Conservation (phyloP, 2,797 vertebrate genomes). For the Rhodeus uyekii region DNA sequence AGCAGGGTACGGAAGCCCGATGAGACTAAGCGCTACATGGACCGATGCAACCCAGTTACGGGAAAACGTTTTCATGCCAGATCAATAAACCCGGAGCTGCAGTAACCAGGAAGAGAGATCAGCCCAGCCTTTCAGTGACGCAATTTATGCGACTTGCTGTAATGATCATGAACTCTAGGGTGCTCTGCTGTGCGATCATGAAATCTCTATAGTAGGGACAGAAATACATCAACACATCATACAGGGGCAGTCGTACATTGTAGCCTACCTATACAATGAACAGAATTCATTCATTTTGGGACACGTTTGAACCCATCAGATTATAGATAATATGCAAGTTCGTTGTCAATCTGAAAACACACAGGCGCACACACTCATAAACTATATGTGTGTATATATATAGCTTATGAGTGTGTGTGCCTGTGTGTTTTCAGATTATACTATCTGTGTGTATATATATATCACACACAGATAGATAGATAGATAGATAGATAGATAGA, state of each 20-base stretch:
- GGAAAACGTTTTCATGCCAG: conserved; percentile 63
- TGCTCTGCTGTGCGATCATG: background rate
- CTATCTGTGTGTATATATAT: too few species aligned
- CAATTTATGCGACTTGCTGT: conserved; percentile 21
- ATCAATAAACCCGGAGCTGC: background rate
- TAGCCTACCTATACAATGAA: background rate
- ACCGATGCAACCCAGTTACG: conserved; percentile 59
- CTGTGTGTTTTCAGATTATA: too few species aligned
- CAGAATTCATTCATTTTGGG: background rate
- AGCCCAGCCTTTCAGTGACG: background rate
- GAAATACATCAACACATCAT: too few species aligned
- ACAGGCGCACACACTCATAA: too few species aligned
- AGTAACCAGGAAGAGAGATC: conserved; percentile 68
- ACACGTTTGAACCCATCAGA: background rate
- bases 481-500: too few species aligned
- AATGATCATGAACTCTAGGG: background rate
- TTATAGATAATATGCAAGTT: background rate
- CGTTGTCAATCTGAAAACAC: background rate
- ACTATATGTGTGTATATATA: too few species aligned
- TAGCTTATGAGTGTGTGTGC: too few species aligned
- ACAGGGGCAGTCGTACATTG: background rate
- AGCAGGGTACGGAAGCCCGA: conserved; percentile 62
- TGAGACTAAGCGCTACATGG: conserved; percentile 68
- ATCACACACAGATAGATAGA: too few species aligned
- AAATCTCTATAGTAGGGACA: background rate